Conservation (phyloP, 2,797 vertebrate genomes). For the Muscicapa comitata region DNA sequence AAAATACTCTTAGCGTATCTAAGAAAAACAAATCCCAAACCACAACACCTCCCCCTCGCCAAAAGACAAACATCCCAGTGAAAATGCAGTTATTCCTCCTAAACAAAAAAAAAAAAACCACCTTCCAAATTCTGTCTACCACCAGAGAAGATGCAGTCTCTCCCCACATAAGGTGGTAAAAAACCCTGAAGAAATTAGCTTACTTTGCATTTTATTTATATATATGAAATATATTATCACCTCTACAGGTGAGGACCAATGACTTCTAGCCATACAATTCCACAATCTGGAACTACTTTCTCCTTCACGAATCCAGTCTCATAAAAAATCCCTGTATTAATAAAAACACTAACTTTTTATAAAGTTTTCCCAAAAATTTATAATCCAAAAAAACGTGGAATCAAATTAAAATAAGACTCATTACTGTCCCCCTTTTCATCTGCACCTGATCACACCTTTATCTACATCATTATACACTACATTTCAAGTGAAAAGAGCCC, state of each 20-base stretch:
- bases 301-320: neutral
- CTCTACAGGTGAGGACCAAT: neutral
- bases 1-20: neutral
- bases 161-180: neutral
- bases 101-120: too few species aligned
- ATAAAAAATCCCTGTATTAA: neutral
- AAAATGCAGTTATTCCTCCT: neutral
- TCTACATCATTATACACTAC: neutral
- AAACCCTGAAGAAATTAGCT: fast-evolving
- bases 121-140: neutral
- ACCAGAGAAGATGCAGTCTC: neutral
- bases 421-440: neutral
- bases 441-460: neutral
- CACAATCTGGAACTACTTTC: neutral
- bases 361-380: neutral
- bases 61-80: neutral
- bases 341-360: fast-evolving
- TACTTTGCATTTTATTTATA: neutral
- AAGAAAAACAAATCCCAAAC: neutral
- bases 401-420: neutral
- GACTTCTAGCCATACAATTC: neutral
- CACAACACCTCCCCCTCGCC: fast-evolving
- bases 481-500: neutral
- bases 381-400: neutral
- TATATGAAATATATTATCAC: neutral